Base-by-base conservation (phyloP, 2,113 vertebrate species). In the Pyrgilauda ruficollis region DNA sequence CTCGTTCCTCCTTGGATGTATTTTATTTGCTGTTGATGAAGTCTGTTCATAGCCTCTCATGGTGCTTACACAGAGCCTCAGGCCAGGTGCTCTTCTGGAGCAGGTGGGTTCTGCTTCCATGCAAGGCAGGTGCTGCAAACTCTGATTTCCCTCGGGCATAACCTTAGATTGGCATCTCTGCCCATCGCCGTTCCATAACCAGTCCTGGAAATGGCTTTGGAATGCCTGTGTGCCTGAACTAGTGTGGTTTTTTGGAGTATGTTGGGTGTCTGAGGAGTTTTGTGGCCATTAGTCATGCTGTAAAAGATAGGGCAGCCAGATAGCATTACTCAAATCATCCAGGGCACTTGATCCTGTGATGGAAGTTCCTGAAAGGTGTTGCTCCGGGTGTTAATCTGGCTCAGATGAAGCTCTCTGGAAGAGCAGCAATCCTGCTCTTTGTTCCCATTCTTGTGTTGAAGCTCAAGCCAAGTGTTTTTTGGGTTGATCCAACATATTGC, bases 111-210 rank as follows among this genome's bases (percentile, higher is more conserved):
- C 66, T 3, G 1, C 41, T 90, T 63, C 74, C 62, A 33, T 2
- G 1, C 13, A 7, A 41, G 37, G 44, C 86, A 79, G 27, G 7
- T 43, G 37, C 53, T 56, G 27, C 41, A 61, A 67, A 90, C 49
- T 66, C 20, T 33, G 44, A 28, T 76, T 83, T 85, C 44, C 72
- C 62, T 52, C 1, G 1, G 33, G 22, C 23, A 5, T 59, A 35
- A 53, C 70, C 47, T 75, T 55, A 55, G 74, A 13, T 19, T 82
- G 66, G 35, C 75, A 15, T 39, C 52, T 80, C 70, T 78, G n/a
- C 70, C 47, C 8, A 26, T 63, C 0, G 0, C 35, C 2, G 0
- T 81, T 70, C 53, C 28, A 6, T 35, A 69, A 14, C 46, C 0
- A 0, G 44, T 43, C 85, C 85, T 92, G 52, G 46, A 69, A 84